A percentile compares a stretch with the other conserved stretches of the same genome.
Evolutionary conservation across 2,888 invertebrate genomes (phyloP).

Genomic region (Mesorhabditis belari): DNA sequence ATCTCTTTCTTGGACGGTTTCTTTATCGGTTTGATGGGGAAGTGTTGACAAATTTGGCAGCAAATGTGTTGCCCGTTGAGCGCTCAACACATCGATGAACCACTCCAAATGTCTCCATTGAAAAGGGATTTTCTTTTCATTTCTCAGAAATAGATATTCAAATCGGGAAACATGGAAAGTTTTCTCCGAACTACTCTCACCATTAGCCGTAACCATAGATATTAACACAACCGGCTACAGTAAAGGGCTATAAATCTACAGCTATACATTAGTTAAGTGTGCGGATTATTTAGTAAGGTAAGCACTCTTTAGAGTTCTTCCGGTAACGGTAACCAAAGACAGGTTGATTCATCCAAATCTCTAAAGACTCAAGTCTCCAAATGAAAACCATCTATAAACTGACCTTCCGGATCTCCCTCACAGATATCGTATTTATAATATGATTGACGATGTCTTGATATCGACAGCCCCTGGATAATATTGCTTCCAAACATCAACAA

Average conservation of each 20-base stretch:
- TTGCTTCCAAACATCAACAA: slow-evolving; percentile 95
- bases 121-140: too few species aligned
- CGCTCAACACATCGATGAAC: slow-evolving; percentile 96
- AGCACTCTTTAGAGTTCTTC: too few species aligned
- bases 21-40: slow-evolving; percentile 82
- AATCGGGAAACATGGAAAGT: slow-evolving; percentile 60
- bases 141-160: neutral
- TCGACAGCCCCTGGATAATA: slow-evolving; percentile 95
- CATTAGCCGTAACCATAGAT: too few species aligned
- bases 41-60: slow-evolving; percentile 86
- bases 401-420: slow-evolving; percentile 99
- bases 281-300: too few species aligned
- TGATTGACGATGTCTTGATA: slow-evolving; percentile 83
- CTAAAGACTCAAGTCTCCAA: too few species aligned
- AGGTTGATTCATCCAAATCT: too few species aligned
- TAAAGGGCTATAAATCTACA: too few species aligned
- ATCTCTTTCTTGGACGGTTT: slow-evolving; percentile 80
- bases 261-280: too few species aligned
- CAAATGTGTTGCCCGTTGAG: slow-evolving; percentile 90
- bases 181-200: too few species aligned
- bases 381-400: too few species aligned
- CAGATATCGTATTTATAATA: slow-evolving; percentile 96
- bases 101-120: slow-evolving; percentile 97
- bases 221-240: too few species aligned
- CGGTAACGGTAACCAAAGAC: too few species aligned